These are phyloP conservation scores for Andrena fulva DNA, from an alignment of 2,888 invertebrate genomes.

Conservation along the genomic window DNA sequence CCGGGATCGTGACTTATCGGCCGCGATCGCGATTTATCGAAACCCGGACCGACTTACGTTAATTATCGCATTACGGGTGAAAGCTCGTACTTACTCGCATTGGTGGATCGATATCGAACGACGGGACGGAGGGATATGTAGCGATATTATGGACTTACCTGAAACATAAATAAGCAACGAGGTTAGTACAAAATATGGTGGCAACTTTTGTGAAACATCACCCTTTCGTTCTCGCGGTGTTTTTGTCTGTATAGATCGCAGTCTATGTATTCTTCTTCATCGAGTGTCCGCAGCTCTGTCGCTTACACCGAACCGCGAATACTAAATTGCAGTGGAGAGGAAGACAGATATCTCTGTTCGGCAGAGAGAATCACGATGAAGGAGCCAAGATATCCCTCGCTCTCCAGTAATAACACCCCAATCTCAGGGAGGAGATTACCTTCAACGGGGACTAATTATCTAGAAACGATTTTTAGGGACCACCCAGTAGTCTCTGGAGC, in stretches of 20 bases:
- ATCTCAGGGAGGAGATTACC: neutral
- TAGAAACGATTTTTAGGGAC: conserved; percentile 16
- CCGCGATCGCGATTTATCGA: conserved; percentile 21
- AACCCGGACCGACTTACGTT: conserved; percentile 10
- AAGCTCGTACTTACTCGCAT: conserved; percentile 29
- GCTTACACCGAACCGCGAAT: too few species aligned
- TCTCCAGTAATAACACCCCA: neutral
- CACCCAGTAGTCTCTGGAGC: conserved; percentile 19
- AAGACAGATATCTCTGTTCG: too few species aligned
- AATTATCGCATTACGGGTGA: conserved; percentile 26
- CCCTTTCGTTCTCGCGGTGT: too few species aligned
- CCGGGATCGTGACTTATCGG: conserved; percentile 37
- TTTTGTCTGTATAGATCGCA: too few species aligned
- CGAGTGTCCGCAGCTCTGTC: too few species aligned
- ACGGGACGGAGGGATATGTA: neutral
- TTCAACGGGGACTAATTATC: conserved; percentile 36
- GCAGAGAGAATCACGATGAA: too few species aligned
- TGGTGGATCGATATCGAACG: neutral
- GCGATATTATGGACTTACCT: conserved; percentile 52
- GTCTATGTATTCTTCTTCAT: too few species aligned
- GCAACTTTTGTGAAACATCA: neutral
- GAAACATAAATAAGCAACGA: conserved; percentile 48
- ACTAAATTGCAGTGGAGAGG: too few species aligned
- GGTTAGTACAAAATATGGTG: neutral
- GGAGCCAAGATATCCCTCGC: neutral